Evolutionary conservation across 1,140 invertebrate genomes (phyloP), one percentile per base, ranked within the genome.

Genomic region (Leptinotarsa lineolata): DNA sequence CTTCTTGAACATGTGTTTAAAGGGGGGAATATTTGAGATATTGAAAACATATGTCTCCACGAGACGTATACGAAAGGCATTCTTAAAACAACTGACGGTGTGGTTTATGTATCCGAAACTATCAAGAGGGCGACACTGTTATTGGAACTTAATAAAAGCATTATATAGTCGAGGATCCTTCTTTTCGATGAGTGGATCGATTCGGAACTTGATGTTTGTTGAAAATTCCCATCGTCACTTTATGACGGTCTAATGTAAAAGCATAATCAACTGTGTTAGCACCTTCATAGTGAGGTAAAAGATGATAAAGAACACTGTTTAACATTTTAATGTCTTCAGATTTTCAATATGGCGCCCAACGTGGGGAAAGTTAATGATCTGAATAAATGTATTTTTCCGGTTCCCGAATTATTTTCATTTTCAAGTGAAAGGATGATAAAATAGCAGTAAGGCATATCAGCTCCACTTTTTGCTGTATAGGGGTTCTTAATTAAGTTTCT

Each of bases 41-140:
- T 75, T 75, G 74, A 75, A 75, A 76, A 76, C 74, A 76, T 46
- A 76, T 76, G 71, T 73, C 61, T 21, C 16, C 61, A 30, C 20
- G 61, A 63, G 61, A 54, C 48, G 15, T 18, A 18, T 54, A 54
- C 48, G 48, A 54, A 54, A 54, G n/a, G 20, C 61, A 63, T 63
- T 63, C 20, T 21, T 63, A 20, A 63, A 30, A 63, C 61, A 30
- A 63, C 61, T n/a, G 20, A 63, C 61, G 61, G 61, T 21, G 20
- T 63, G 61, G 20, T 21, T 63, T 63, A 63, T 63, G 61, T 63
- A 63, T 63, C 20, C 20, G 20, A 21, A 63, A 63, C 61, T 13
- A 63, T 21, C 20, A 20, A 63, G 21, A 21, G 18, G 61, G 24
- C 20, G 20, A 63, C 20, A 63, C 20, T 20, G 61, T 15, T 63